Evolutionary conservation across 1,140 invertebrate genomes (phyloP), one percentile per base, ranked within the genome.

Genomic region (Liolophura sinensis): DNA sequence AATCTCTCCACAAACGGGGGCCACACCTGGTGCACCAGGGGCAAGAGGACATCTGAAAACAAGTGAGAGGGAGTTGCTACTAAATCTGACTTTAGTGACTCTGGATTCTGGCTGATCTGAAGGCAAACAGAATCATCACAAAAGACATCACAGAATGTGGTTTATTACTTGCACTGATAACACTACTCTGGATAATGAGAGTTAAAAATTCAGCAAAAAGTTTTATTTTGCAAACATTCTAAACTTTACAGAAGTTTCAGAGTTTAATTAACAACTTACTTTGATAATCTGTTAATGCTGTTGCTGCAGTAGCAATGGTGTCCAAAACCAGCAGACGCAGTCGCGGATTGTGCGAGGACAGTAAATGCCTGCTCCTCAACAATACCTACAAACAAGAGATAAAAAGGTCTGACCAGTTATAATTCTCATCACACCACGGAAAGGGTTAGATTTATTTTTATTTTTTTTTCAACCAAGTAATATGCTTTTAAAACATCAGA

Each of bases 11-110:
- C 62, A 60, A 80, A 80, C 46, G 78, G 68, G 18, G 67, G 48
- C 80, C 80, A 82, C 31, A 81, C 22, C 60, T 77, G 67, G 67
- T 82, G 80, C 11, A 80, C 67, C 55, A 78, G 49, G 14, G 80
- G 80, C 15, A 82, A 68, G 25, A 82, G 65, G 58, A 75, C 74
- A 68, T 79, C 78, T 82, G 69, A 20, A 74, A 74, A 66, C 24
- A 20, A 31, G 22, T n/a, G n/a, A n/a, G n/a, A n/a, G n/a, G n/a
- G n/a, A n/a, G n/a, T 6, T 27, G 3, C n/a, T n/a, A 12, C 15
- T 16, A 24, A 16, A 14, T 57, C 22, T 12, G 24, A 12, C 14
- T 14, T 16, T 16, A 16, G 14, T 57, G 22, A 15, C 15, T 14
- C 14, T 57, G 15, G 22, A 16, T 24, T 57, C 14, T 16, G 14